These are phyloP conservation scores for Lepeophtheirus nordmannii DNA, from an alignment of 2,888 invertebrate species.

Conservation along the genomic window DNA sequence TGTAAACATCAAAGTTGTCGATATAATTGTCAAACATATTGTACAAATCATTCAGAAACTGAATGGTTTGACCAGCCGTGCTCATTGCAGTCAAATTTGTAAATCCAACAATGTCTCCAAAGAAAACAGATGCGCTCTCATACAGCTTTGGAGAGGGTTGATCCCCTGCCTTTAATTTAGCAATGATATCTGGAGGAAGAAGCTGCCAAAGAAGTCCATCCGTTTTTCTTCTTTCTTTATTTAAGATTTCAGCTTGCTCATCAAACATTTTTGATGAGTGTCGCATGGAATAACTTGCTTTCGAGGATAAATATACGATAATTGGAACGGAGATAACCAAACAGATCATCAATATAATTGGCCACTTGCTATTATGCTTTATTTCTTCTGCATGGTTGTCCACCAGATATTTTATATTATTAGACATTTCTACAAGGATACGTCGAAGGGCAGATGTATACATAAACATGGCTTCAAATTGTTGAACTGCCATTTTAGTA, in stretches of 20 bases:
- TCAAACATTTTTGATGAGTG: slow-evolving; percentile 11
- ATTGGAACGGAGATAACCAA: neutral
- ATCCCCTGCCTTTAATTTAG: slow-evolving; percentile 8
- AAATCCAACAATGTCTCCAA: slow-evolving; percentile 16
- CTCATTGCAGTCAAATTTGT: slow-evolving; percentile 11
- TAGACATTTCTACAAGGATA: slow-evolving; percentile 2
- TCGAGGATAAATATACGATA: neutral
- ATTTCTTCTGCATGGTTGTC: slow-evolving; percentile 6
- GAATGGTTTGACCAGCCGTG: slow-evolving; percentile 8
- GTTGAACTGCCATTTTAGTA: neutral
- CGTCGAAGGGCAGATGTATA: slow-evolving; percentile 3
- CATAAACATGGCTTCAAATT: slow-evolving; percentile 14
- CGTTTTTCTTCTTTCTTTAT: slow-evolving; percentile 3
- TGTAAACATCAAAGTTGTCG: slow-evolving; percentile 13
- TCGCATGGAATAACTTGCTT: slow-evolving; percentile 10
- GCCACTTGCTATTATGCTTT: slow-evolving; percentile 10
- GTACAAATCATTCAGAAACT: slow-evolving; percentile 11
- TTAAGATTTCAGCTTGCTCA: slow-evolving; percentile 8
- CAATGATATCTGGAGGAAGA: neutral
- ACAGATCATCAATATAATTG: neutral
- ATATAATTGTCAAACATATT: slow-evolving; percentile 14
- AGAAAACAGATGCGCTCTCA: slow-evolving; percentile 5
- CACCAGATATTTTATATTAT: slow-evolving; percentile 2
- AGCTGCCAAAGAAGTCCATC: slow-evolving; percentile 7
- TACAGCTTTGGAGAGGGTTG: slow-evolving; percentile 9